Percentiles rank a stretch among this genome's conserved stretches.
phyloP scores from a whole-genome alignment of 2,113 vertebrate species.

The Rhinoptilus africanus region DNA sequence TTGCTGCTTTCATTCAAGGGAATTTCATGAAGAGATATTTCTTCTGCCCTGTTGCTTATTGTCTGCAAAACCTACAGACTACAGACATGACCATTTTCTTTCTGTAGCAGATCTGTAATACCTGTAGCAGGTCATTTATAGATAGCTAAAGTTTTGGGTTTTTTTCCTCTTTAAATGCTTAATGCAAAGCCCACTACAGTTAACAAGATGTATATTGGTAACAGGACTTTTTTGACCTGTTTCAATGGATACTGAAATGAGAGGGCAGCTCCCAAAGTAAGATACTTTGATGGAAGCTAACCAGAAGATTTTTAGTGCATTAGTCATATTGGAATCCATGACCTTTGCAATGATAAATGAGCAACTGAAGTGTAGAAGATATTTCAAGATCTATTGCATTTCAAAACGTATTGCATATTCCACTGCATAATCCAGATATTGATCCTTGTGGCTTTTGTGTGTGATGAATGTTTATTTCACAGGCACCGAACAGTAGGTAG shows the following conservation, averaged over 20 bases:
- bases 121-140: background rate
- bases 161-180: background rate
- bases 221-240: background rate
- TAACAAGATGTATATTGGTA: background rate
- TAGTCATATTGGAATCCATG: background rate
- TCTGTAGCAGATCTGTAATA: background rate
- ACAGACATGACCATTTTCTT: background rate
- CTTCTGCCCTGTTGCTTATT: background rate
- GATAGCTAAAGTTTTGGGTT: background rate
- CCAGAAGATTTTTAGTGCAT: background rate
- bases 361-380: background rate
- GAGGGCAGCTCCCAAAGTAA: background rate
- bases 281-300: background rate
- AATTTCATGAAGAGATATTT: background rate
- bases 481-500: background rate
- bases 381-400: background rate
- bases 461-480: background rate
- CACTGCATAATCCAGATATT: background rate
- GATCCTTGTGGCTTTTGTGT: background rate
- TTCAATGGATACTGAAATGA: background rate
- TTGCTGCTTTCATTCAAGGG: background rate
- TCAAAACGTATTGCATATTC: background rate
- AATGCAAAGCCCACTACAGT: background rate
- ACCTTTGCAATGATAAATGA: conserved; percentile 31
- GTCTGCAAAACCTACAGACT: background rate